Evolutionary conservation across 2,888 invertebrate genomes (phyloP).

Genomic region (Harpalus rufipes): DNA sequence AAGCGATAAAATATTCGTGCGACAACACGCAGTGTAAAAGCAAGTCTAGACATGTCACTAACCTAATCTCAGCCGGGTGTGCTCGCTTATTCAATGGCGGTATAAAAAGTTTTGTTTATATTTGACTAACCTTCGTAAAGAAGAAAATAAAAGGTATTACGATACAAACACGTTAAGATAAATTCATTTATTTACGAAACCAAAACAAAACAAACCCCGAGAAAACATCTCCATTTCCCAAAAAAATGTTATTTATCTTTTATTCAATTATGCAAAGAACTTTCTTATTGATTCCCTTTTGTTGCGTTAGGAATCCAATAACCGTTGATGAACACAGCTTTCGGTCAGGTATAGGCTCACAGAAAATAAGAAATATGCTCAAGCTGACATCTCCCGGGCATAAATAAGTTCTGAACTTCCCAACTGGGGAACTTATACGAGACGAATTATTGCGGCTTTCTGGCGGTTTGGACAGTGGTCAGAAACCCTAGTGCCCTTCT

Average conservation of each 20-base stretch:
- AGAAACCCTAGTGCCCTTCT: neutral
- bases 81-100: too few species aligned
- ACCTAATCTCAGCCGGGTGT: too few species aligned
- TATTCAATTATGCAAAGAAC: neutral
- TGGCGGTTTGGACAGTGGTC: neutral
- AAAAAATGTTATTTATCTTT: neutral
- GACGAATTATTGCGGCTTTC: conserved; percentile 31
- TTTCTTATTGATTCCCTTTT: neutral
- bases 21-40: too few species aligned
- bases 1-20: too few species aligned
- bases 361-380: conserved; percentile 23
- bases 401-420: neutral
- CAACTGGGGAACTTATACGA: conserved; percentile 16
- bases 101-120: neutral
- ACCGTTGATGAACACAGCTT: neutral
- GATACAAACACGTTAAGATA: too few species aligned
- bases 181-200: neutral
- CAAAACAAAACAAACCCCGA: neutral
- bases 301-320: neutral
- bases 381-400: neutral
- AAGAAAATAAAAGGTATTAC: neutral
- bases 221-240: neutral
- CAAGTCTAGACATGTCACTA: too few species aligned
- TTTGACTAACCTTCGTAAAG: neutral
- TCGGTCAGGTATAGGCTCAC: conserved; percentile 4